These are phyloP conservation scores for Dasyurus viverrinus DNA, from an alignment of 2,113 vertebrate species.

Conservation along the genomic window DNA sequence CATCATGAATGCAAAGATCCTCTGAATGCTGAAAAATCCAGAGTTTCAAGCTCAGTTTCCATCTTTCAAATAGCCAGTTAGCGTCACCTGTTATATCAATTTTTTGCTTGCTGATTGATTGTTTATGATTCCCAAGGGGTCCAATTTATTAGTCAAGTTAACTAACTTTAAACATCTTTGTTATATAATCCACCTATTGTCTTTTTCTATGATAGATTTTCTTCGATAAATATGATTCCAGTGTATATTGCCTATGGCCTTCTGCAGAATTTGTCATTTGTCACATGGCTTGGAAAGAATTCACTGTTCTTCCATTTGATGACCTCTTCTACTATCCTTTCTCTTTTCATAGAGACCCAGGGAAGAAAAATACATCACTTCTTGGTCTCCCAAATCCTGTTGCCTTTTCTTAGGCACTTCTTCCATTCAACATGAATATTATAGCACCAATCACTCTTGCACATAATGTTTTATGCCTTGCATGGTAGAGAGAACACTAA, in stretches of 20 bases:
- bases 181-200: not conserved
- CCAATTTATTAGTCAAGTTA: not conserved
- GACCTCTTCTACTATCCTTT: not conserved
- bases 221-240: not conserved
- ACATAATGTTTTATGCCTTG: not conserved
- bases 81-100: not conserved
- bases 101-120: not conserved
- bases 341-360: not conserved
- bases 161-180: not conserved
- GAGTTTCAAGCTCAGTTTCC: not conserved
- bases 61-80: not conserved
- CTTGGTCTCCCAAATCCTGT: not conserved
- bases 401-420: not conserved
- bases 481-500: not conserved
- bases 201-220: not conserved
- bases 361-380: not conserved
- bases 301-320: not conserved
- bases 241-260: not conserved
- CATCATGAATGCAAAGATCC: not conserved
- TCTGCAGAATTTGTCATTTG: not conserved
- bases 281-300: not conserved
- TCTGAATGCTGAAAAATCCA: not conserved
- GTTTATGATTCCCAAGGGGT: not conserved
- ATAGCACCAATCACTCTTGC: not conserved
- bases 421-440: not conserved